A percentile compares a stretch with the other conserved stretches of the same genome.
Evolutionary conservation across 2,888 invertebrate species (phyloP).

Genomic region (Tenthredo mesomela): DNA sequence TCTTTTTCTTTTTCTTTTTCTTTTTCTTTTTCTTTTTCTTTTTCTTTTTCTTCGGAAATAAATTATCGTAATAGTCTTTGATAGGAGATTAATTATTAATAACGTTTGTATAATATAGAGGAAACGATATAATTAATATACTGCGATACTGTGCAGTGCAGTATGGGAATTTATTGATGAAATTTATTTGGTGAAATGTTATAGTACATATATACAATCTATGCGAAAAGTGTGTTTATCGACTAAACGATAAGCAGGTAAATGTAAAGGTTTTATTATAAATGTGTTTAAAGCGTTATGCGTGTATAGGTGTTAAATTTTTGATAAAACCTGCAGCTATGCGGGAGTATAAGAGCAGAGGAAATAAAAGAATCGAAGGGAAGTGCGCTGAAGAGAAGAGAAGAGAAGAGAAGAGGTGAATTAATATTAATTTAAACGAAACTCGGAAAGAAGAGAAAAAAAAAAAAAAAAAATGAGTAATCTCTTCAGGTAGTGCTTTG

Average conservation of each 20-base stretch:
- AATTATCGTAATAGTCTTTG: neutral
- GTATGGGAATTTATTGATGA: neutral
- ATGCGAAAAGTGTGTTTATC: too few species aligned
- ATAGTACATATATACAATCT: too few species aligned
- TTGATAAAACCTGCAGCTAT: neutral
- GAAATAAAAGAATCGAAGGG: neutral
- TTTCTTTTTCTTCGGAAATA: neutral
- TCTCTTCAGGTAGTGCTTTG: neutral
- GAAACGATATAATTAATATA: neutral
- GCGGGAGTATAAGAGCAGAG: neutral
- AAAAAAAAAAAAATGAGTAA: neutral
- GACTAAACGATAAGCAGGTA: too few species aligned
- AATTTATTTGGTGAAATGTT: too few species aligned
- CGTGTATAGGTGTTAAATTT: too few species aligned
- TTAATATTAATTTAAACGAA: neutral
- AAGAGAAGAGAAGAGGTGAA: neutral
- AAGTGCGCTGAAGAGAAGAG: neutral
- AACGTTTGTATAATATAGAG: neutral
- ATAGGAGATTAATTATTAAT: neutral
- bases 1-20: too few species aligned
- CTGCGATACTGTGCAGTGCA: neutral
- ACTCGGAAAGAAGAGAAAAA: neutral
- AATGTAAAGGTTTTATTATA: too few species aligned
- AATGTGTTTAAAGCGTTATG: too few species aligned
- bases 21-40: too few species aligned